Evolutionary conservation across 1,140 invertebrate species (phyloP).

Genomic region (Battus philenor): DNA sequence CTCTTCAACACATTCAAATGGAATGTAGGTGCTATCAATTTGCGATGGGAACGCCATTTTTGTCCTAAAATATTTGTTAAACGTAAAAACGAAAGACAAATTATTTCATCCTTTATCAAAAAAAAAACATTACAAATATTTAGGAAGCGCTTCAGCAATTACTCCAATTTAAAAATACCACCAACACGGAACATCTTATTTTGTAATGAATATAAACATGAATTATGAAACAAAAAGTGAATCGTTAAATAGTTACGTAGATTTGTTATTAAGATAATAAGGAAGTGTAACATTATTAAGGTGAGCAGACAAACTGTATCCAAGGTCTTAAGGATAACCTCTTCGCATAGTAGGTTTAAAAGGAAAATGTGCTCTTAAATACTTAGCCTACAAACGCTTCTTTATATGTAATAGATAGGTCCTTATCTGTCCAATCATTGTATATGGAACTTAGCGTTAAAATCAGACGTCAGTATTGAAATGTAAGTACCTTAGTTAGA

Average conservation of each 20-base stretch:
- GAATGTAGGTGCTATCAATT: slow-evolving; percentile 89
- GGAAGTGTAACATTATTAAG: slow-evolving; percentile 3
- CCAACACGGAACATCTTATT: too few species aligned
- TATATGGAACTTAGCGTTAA: too few species aligned
- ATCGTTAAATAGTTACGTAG: too few species aligned
- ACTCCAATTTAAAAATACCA: too few species aligned
- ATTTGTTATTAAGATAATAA: too few species aligned
- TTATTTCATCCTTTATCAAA: too few species aligned
- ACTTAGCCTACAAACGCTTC: slow-evolving; percentile 1
- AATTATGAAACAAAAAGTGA: too few species aligned
- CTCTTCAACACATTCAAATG: slow-evolving; percentile 89
- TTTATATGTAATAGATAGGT: background rate
- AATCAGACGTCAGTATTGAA: too few species aligned
- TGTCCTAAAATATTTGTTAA: slow-evolving; percentile 74
- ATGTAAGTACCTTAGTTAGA: too few species aligned
- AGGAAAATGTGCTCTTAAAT: slow-evolving; percentile 4
- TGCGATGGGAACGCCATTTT: slow-evolving; percentile 88
- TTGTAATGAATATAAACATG: too few species aligned
- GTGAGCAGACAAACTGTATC: background rate
- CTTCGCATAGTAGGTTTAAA: background rate
- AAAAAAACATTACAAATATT: too few species aligned
- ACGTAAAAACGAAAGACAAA: background rate
- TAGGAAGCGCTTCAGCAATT: too few species aligned
- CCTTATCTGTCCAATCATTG: background rate
- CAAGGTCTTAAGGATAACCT: slow-evolving; percentile 8